Percentiles rank a stretch among this genome's conserved stretches.
Evolutionary conservation across 23 tunicate genomes (phyloP).

Genomic region (Corella eumyota): DNA sequence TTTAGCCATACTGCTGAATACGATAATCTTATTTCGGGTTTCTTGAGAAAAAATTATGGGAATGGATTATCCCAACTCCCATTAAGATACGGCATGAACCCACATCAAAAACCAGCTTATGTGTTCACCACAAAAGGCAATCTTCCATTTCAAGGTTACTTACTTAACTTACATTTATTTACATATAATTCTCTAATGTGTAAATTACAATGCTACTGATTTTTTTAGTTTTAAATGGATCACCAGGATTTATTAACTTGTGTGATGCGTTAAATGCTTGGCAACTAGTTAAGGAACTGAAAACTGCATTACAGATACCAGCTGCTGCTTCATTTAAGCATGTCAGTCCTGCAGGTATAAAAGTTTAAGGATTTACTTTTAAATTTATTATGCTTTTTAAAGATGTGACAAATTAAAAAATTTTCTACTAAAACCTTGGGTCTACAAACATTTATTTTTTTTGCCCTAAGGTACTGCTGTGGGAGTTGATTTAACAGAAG

Average conservation of each 20-base stretch:
- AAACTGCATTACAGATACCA: conserved; percentile 17
- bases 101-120: conserved; percentile 87
- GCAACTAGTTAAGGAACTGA: conserved; percentile 78
- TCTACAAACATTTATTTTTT: no score
- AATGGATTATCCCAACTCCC: conserved; percentile 23
- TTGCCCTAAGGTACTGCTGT: conserved; percentile 64
- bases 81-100: conserved; percentile 87
- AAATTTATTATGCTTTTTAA: background rate
- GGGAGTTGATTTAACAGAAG: conserved; percentile 19
- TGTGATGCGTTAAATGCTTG: conserved; percentile 92
- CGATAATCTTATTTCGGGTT: conserved; percentile 67
- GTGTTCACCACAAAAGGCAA: conserved; percentile 21
- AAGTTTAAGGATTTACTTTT: background rate
- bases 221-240: conserved; percentile 69
- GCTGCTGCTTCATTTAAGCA: conserved; percentile 90
- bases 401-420: background rate
- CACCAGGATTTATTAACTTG: conserved; percentile 79
- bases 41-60: conserved; percentile 45
- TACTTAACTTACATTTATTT: no score
- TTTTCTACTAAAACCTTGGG: no score
- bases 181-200: no score
- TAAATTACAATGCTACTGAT: background rate
- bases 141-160: conserved; percentile 65
- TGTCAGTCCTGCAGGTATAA: conserved; percentile 86
- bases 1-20: conserved; percentile 77